Evolutionary conservation across 2,797 vertebrate species (phyloP), one percentile per base, ranked within the genome.

Genomic region (Macrochelys suwanniensis): DNA sequence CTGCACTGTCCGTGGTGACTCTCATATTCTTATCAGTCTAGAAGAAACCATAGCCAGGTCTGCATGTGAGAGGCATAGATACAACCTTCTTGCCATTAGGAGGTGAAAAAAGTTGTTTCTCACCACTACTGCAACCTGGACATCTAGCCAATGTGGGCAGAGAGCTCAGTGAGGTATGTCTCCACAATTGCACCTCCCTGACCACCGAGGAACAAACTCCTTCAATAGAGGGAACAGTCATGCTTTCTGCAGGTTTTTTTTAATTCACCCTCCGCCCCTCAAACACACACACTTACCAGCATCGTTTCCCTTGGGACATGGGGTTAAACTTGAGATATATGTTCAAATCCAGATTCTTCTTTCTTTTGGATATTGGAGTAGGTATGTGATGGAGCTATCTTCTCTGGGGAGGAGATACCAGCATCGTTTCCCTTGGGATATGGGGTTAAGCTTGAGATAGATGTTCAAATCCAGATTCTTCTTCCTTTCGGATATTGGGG

Each of bases 121-220:
- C 19, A 71, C 17, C n/a, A 37, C 19, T 78, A 5, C 11, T 76
- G 33, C 68, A 56, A 74, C 25, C 83, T 84, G 4, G 21, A 17
- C 19, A 82, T 2, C 23, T 80, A 84, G 4, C 25, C 16, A 89
- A 57, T 3, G 15, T 23, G 71, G 2, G 8, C 59, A 47, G 26
- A 82, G 0, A 76, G 4, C 1, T 76, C 37, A 49, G 11, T 3
- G 3, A 0, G 0, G 28, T 4, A 49, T 56, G 33, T 59, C 12
- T 81, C 21, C 8, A 59, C 45, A 25, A 11, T 0, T 45, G 10
- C 1, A 8, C 51, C 42, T 88, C 54, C 15, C 45, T 77, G 45
- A 17, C 42, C 17, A 42, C 10, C 9, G 3, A 12, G 37, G 37
- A 37, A 19, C 37, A 21, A 21, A 42, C 37, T 71, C 68, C 37